Base-by-base conservation (phyloP, 1,140 invertebrate genomes). In the Meteorus sp. region DNA sequence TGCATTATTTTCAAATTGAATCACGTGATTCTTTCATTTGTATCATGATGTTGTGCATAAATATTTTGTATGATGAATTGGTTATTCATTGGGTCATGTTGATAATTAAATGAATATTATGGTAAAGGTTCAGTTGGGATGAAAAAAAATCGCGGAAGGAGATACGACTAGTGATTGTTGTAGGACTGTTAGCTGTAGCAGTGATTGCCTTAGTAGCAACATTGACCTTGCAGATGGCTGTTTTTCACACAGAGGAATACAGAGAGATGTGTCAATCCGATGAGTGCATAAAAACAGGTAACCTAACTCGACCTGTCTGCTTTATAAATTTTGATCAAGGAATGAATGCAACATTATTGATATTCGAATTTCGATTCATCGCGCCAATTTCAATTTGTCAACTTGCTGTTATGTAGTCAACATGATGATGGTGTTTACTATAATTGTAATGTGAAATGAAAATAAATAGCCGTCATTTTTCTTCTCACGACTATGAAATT, bases 261-360 rank as follows among this genome's bases (percentile, higher is more conserved):
- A 73, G 71, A 59, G 74, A 79, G 63, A 76, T 77, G 72, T 80
- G 78, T 48, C 78, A 79, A 60, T 79, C 62, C 54, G 76, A 78
- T 48, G 76, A 77, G 58, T 80, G 78, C 60, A 73, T 79, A 9
- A 77, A 72, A 59, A 79, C 78, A 65, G 78, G 78, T 80, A 68
- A 44, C 19, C n/a, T n/a, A 22, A 17, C 1, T 13, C 29, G 2
- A 15, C 22, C 4, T 13, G 11, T 25, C 2, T 45, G 6, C 43
- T n/a, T n/a, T n/a, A n/a, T n/a, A n/a, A n/a, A n/a, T n/a, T n/a
- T n/a, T n/a, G n/a, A 44, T 7, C 5, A 4, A 44, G 11, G 2
- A 44, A 45, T 47, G 35, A 9, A 25, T 47, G 9, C 33, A 44
- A n/a, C n/a, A n/a, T n/a, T n/a, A n/a, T n/a, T n/a, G n/a, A n/a